Evolutionary conservation across 1,140 invertebrate genomes (phyloP).

Genomic region (Panagrolaimus sp.): DNA sequence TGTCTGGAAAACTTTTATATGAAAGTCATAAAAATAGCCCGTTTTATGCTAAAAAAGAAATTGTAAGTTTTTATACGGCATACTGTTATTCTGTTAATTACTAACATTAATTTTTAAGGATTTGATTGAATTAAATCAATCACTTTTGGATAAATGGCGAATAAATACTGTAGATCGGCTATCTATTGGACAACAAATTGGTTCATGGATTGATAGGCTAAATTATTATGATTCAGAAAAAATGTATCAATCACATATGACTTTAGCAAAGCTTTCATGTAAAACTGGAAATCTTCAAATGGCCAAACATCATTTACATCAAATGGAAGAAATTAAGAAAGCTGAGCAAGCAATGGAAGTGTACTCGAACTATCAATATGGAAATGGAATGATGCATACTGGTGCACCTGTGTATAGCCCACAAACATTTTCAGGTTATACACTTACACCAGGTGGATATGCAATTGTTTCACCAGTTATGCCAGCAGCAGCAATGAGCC

Average conservation of each 20-base stretch:
- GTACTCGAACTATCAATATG: too few relatives aligned
- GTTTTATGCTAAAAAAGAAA: too few relatives aligned
- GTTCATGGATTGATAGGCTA: background rate
- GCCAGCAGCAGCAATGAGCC: too few relatives aligned
- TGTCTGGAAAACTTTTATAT: background rate
- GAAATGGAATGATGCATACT: too few relatives aligned
- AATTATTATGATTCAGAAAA: background rate
- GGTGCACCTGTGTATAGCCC: too few relatives aligned
- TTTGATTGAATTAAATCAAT: too few relatives aligned
- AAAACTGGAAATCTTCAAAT: constrained; percentile 1
- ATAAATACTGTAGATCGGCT: background rate
- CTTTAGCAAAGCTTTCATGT: background rate
- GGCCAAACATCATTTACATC: background rate
- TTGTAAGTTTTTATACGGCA: too few relatives aligned
- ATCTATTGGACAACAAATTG: background rate
- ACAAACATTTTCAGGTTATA: too few relatives aligned
- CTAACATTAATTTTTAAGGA: too few relatives aligned
- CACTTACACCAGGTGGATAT: background rate
- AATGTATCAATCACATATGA: background rate
- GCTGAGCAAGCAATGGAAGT: background rate
- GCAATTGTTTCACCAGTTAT: background rate
- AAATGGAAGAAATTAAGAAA: background rate
- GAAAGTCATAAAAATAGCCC: too few relatives aligned
- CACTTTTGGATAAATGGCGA: background rate
- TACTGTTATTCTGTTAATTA: too few relatives aligned